Percentiles rank a stretch among this genome's conserved stretches.
These are phyloP conservation scores for Acridotheres tristis DNA, from an alignment of 2,797 vertebrate species.

Conservation along the genomic window DNA sequence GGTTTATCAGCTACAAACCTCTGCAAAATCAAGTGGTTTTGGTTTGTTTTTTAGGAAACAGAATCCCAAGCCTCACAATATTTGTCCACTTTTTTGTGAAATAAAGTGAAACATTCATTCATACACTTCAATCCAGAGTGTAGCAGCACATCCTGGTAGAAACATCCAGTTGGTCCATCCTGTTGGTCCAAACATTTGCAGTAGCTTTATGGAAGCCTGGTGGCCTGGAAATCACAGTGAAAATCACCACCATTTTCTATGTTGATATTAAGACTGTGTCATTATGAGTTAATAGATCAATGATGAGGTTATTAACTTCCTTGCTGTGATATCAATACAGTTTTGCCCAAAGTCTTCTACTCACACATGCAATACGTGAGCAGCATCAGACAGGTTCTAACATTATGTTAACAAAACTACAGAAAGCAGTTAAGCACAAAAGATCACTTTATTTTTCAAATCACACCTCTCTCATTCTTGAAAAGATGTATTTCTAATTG, in stretches of 20 bases:
- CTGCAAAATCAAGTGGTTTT: not conserved
- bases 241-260: not conserved
- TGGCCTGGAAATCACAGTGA: not conserved
- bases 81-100: not conserved
- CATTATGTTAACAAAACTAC: not conserved
- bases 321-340: not conserved
- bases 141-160: not conserved
- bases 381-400: not conserved
- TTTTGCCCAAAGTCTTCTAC: not conserved
- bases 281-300: not conserved
- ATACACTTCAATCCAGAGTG: not conserved
- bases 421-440: constrained; percentile 37
- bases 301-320: not conserved
- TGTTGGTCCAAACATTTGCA: not conserved
- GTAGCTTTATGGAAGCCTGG: not conserved
- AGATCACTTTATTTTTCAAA: constrained; percentile 48
- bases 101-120: not conserved
- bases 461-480: not conserved
- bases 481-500: not conserved
- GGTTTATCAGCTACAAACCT: not conserved
- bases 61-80: not conserved
- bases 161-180: not conserved
- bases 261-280: not conserved
- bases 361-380: not conserved
- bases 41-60: not conserved